These are phyloP conservation scores for Apodemus speciosus DNA, from an alignment of 2,113 vertebrate genomes.

Conservation along the genomic window DNA sequence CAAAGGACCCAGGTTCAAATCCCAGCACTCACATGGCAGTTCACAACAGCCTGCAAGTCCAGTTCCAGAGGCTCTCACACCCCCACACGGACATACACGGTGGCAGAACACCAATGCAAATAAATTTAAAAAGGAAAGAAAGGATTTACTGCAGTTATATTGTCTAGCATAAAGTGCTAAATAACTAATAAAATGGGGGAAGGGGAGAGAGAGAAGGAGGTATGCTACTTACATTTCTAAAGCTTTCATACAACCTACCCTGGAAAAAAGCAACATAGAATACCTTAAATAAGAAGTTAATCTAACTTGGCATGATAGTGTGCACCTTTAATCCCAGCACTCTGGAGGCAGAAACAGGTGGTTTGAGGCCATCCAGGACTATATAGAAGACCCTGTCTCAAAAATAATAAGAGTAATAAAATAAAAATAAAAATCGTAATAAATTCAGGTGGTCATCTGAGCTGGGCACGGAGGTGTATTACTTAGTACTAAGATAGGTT, in stretches of 20 bases:
- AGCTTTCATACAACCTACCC: background rate
- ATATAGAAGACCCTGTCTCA: background rate
- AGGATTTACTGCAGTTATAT: background rate
- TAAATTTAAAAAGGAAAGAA: background rate
- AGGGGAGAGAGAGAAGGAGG: background rate
- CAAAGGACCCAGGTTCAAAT: no score
- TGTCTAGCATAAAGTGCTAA: background rate
- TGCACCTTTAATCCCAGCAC: no score
- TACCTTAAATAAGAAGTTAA: background rate
- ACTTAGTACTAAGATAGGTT: background rate
- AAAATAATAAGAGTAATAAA: background rate
- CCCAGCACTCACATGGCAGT: no score
- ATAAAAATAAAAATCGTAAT: no score
- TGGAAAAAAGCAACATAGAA: background rate
- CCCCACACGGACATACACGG: no score
- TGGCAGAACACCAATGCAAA: no score
- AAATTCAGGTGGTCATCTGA: background rate
- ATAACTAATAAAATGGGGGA: background rate
- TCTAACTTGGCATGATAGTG: background rate
- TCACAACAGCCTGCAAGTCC: no score
- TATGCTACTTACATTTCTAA: background rate
- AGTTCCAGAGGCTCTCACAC: no score
- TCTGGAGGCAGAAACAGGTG: no score
- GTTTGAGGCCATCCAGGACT: background rate
- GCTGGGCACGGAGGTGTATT: background rate